Conservation (phyloP, 1,140 invertebrate genomes). For the Drosophila jambulina region DNA sequence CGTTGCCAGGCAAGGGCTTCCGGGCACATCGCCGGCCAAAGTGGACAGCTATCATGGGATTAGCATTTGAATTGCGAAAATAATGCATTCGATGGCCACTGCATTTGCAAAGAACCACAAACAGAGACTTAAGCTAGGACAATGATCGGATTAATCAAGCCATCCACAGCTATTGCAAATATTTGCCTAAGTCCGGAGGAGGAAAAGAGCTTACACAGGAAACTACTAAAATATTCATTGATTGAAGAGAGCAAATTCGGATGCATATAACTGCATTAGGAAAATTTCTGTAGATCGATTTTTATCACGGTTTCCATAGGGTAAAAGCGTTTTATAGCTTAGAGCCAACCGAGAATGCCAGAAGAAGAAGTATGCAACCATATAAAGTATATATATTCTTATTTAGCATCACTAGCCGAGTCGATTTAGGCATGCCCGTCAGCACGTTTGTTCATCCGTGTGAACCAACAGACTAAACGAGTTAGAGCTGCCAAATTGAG, state of each 20-base stretch:
- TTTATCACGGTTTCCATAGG: no score
- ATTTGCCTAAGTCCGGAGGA: background rate
- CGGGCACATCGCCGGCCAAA: background rate
- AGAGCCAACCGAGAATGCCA: no score
- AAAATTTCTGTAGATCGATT: no score
- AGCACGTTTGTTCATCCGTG: no score
- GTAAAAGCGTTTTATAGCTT: no score
- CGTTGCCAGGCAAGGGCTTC: background rate
- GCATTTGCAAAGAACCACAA: conserved; percentile 31
- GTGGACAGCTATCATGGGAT: conserved; percentile 14
- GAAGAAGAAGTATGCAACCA: no score
- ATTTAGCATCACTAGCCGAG: no score
- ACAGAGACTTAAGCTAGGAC: conserved; percentile 10
- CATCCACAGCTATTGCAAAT: background rate
- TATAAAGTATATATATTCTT: no score
- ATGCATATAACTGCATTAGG: no score
- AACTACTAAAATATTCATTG: background rate
- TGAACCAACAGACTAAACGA: no score
- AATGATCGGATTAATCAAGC: conserved; percentile 30
- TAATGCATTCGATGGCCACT: conserved; percentile 49
- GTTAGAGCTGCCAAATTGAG: no score
- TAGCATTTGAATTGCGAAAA: conserved; percentile 12
- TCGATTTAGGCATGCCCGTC: no score
- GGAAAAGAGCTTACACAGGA: background rate
- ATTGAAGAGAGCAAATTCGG: background rate